phyloP scores from a whole-genome alignment of 2,797 vertebrate genomes.

The Nyctibius grandis region DNA sequence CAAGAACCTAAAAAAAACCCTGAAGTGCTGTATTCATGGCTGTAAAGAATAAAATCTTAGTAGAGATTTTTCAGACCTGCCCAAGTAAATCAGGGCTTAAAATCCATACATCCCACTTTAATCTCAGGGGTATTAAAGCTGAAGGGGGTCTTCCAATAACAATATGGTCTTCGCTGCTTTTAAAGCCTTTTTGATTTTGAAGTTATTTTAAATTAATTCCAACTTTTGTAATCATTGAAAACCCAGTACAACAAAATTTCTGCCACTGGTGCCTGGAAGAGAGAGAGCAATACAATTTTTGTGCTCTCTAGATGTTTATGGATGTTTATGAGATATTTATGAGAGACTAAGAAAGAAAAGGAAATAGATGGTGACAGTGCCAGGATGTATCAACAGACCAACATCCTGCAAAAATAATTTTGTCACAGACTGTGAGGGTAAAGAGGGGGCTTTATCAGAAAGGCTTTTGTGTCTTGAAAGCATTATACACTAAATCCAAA shows the following conservation, averaged over 20 bases:
- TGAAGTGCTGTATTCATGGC: neutral
- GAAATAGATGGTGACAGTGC: neutral
- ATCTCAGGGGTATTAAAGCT: neutral
- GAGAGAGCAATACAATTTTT: neutral
- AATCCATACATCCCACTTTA: neutral
- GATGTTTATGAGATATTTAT: neutral
- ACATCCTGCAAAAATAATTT: neutral
- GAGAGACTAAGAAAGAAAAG: neutral
- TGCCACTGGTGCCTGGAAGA: neutral
- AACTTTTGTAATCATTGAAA: neutral
- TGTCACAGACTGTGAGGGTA: neutral
- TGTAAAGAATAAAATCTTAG: neutral
- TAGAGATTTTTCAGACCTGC: neutral
- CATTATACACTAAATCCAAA: neutral
- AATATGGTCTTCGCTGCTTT: neutral
- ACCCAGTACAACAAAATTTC: neutral
- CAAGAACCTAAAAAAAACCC: neutral
- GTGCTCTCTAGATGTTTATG: neutral
- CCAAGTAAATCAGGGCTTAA: neutral
- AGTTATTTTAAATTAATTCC: neutral
- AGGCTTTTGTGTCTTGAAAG: neutral
- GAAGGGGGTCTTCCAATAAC: neutral
- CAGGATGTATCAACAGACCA: neutral
- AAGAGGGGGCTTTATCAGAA: neutral
- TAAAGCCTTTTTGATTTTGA: neutral